Percentiles rank a stretch among this genome's conserved stretches.
Evolutionary conservation across 2,113 vertebrate species (phyloP).

Genomic region (Zeus faber): DNA sequence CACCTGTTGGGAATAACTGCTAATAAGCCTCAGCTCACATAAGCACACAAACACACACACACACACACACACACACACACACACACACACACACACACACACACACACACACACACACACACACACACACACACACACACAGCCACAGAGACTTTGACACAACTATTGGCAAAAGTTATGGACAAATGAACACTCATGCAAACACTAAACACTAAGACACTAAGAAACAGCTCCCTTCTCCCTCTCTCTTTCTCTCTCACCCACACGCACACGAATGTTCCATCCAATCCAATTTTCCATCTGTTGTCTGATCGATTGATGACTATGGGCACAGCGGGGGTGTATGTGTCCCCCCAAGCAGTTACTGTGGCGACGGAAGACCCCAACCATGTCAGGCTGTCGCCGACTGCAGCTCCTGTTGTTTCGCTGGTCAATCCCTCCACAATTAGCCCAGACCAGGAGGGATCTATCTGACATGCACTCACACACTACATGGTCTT

Average conservation of each 20-base stretch:
- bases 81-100: no score
- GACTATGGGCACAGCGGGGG: conserved; percentile 59
- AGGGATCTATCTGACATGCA: conserved; percentile 12
- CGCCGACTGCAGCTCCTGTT: conserved; percentile 42
- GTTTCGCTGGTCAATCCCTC: conserved; percentile 35
- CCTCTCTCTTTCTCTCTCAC: no score
- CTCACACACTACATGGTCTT: background rate
- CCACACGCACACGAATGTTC: conserved; percentile 8
- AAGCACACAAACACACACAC: background rate
- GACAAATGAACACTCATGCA: background rate
- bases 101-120: no score
- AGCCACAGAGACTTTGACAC: background rate
- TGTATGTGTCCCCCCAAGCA: conserved; percentile 50
- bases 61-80: background rate
- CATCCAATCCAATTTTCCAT: conserved; percentile 50
- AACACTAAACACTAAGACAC: conserved; percentile 6
- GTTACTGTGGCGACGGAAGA: conserved; percentile 70
- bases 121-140: background rate
- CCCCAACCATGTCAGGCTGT: conserved; percentile 63
- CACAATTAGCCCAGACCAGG: conserved; percentile 30
- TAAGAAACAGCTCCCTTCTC: conserved; percentile 12
- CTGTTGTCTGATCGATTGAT: conserved; percentile 70
- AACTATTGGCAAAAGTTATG: no score
- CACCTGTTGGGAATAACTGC: no score
- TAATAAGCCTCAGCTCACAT: background rate